Evolutionary conservation across 2,113 vertebrate genomes (phyloP).

Genomic region (Peromyscus maniculatus): DNA sequence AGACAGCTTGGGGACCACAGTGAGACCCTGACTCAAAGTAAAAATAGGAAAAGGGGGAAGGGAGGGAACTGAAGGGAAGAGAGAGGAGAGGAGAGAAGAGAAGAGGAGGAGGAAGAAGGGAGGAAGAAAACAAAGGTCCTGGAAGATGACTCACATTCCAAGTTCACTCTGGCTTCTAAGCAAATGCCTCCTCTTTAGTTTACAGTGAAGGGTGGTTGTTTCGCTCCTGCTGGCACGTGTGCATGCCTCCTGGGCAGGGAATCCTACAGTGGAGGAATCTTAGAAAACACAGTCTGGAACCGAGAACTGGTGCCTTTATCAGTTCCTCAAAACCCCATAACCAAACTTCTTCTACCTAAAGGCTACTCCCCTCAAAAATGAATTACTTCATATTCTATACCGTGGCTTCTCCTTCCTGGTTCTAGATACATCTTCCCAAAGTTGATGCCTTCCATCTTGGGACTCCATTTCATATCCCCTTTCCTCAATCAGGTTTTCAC

Average conservation of each 20-base stretch:
- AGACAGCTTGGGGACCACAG: background rate
- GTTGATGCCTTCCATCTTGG: background rate
- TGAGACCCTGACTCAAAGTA: background rate
- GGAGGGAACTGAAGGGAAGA: rapidly evolving
- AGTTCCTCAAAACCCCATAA: background rate
- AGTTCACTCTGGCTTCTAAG: background rate
- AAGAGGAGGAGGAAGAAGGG: no score
- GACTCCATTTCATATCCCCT: background rate
- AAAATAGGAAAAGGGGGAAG: background rate
- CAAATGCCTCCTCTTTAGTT: background rate
- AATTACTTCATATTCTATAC: background rate
- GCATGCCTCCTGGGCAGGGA: background rate
- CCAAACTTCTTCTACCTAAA: background rate
- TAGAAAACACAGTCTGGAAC: background rate
- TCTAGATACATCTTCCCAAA: background rate
- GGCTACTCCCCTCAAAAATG: background rate
- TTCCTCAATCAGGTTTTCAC: background rate
- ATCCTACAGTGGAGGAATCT: background rate
- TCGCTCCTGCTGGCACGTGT: background rate
- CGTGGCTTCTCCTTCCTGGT: background rate
- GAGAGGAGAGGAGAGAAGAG: background rate
- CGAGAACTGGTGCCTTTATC: background rate
- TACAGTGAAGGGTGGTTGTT: background rate
- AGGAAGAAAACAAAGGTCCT: background rate
- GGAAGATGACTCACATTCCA: background rate